These are phyloP conservation scores for Habroteleia sp. DNA, from an alignment of 2,888 invertebrate genomes.

Conservation along the genomic window DNA sequence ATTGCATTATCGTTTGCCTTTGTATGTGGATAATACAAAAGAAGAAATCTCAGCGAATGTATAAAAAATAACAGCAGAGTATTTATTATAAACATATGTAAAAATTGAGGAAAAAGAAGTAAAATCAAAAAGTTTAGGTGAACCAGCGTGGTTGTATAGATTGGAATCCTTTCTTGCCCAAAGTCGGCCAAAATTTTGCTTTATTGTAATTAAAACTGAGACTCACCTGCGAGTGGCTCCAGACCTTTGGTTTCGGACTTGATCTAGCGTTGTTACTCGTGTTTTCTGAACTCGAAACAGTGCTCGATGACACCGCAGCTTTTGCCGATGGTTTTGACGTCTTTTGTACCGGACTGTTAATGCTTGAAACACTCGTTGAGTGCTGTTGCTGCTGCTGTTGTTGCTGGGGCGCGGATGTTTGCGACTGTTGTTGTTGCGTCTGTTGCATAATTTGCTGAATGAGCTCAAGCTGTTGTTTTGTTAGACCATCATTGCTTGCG, in stretches of 20 bases:
- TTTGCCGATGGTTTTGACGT: slow-evolving; percentile 78
- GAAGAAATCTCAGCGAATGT: no score
- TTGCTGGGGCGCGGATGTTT: slow-evolving; percentile 64
- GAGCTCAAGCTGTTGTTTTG: slow-evolving; percentile 88
- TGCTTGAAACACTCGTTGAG: slow-evolving; percentile 69
- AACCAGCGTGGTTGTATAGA: no score
- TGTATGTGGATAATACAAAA: no score
- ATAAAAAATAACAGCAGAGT: no score
- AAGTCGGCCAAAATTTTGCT: slow-evolving; percentile 4
- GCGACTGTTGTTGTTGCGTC: slow-evolving; percentile 84
- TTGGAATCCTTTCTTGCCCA: background rate
- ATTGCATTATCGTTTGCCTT: background rate
- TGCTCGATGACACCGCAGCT: slow-evolving; percentile 73
- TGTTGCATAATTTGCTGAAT: slow-evolving; percentile 90
- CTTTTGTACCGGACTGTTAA: slow-evolving; percentile 76
- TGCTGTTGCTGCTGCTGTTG: slow-evolving; percentile 73
- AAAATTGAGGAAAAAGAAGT: no score
- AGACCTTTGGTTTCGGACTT: slow-evolving; percentile 82
- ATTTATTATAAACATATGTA: no score
- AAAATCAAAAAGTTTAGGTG: background rate
- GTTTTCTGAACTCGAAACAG: slow-evolving; percentile 71
- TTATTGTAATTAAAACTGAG: slow-evolving; percentile 24
- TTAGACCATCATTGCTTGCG: slow-evolving; percentile 85
- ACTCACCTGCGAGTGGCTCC: slow-evolving; percentile 83
- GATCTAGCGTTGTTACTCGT: slow-evolving; percentile 74